Evolutionary conservation across 2,888 invertebrate species (phyloP).

Genomic region (Erynnis tages): DNA sequence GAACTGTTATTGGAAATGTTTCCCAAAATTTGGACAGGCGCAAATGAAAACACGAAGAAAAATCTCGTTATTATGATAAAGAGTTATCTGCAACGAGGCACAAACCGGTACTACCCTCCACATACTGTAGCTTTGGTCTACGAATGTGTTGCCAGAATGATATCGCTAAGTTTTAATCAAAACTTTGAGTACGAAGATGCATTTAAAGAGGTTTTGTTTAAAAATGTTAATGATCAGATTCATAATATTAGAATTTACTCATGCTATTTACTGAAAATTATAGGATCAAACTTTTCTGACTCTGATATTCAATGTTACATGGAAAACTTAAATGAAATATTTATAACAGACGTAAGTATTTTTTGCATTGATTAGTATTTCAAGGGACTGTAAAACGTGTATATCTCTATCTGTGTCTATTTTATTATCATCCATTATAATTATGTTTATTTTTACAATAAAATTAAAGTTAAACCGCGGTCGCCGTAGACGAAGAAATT

Average conservation of each 20-base stretch:
- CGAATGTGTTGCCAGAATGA: conserved; percentile 64
- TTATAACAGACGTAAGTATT: conserved; percentile 58
- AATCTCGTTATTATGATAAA: conserved; percentile 72
- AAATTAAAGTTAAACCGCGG: no score
- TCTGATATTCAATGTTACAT: conserved; percentile 47
- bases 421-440: no score
- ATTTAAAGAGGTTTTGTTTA: conserved; percentile 50
- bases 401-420: no score
- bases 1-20: conserved; percentile 55
- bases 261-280: conserved; percentile 55
- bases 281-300: conserved; percentile 41
- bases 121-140: conserved; percentile 61
- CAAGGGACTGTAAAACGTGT: no score
- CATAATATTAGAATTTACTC: conserved; percentile 63
- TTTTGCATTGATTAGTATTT: background rate
- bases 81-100: conserved; percentile 61
- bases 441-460: no score
- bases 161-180: conserved; percentile 45
- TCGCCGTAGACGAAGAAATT: no score
- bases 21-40: conserved; percentile 52
- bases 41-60: conserved; percentile 50
- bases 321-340: conserved; percentile 52
- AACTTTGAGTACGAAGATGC: conserved; percentile 42
- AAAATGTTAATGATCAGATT: conserved; percentile 52
- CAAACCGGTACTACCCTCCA: conserved; percentile 62